These are phyloP conservation scores for Eupithecia subumbrata DNA, from an alignment of 2,888 invertebrate genomes.

Conservation along the genomic window DNA sequence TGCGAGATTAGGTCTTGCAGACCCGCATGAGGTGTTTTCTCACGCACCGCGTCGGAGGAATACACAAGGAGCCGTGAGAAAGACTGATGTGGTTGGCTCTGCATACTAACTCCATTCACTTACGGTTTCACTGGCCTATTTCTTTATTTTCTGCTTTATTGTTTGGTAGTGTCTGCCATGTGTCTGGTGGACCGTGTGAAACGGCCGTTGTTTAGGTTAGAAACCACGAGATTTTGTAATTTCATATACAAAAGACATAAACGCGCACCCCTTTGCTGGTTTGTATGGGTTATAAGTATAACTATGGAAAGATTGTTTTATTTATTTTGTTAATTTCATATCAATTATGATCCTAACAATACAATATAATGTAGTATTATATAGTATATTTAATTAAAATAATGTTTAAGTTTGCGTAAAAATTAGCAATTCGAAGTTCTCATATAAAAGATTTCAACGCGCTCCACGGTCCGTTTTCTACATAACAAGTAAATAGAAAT, in stretches of 20 bases:
- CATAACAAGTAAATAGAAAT: background rate
- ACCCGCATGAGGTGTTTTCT: constrained; percentile 65
- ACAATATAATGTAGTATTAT: background rate
- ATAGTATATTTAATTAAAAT: background rate
- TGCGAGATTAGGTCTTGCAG: constrained; percentile 40
- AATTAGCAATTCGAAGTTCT: background rate
- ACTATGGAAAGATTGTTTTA: background rate
- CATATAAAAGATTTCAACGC: constrained; percentile 57
- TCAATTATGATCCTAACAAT: background rate
- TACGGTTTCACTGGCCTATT: constrained; percentile 74
- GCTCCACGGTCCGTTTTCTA: constrained; percentile 17
- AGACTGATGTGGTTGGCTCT: constrained; percentile 67
- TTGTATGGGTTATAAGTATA: background rate
- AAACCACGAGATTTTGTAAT: constrained; percentile 21
- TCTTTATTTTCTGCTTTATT: constrained; percentile 51
- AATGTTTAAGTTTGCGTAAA: background rate
- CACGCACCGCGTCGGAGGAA: constrained; percentile 66
- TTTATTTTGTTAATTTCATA: background rate
- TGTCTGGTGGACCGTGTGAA: constrained; percentile 40
- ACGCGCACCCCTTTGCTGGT: constrained; percentile 43
- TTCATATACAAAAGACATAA: constrained; percentile 54
- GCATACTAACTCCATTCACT: constrained; percentile 74
- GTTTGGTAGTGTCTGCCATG: constrained; percentile 46
- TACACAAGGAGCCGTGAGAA: constrained; percentile 77
- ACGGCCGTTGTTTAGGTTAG: constrained; percentile 31